Evolutionary conservation across 92 coral and sea anemone genomes (phyloP), one percentile per base, ranked within the genome.

Genomic region (Parazoanthus swiftii): DNA sequence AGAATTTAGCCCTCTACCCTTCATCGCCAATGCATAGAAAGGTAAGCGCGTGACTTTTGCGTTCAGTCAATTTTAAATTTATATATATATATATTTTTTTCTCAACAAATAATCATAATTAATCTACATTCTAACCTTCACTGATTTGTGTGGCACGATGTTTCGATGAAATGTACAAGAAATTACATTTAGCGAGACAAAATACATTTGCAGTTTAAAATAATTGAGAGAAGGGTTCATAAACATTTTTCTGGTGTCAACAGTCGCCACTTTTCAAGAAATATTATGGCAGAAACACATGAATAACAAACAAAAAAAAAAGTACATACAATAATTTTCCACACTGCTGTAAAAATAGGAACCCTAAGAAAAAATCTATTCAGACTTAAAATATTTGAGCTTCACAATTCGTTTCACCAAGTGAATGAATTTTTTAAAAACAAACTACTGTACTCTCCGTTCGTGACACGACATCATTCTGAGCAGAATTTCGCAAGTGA

Each of bases 181-280:
- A 71, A 73, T 73, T 73, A 73, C 77, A 73, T 73, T 73, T 73
- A 73, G 77, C 77, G 77, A 73, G 77, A 73, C 77, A 73, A 73
- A 73, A 73, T 73, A 73, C 77, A 73, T 73, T 73, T 73, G 77
- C 77, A 73, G 77, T 73, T 73, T 73, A 73, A 73, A 73, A 73
- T 73, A 73, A 73, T 73, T 73, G 77, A 73, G 77, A 73, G 77
- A 15, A 73, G 77, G 77, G 77, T 73, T 73, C 8, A 73, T 73
- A 73, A 73, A 73, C 77, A 73, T 73, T 73, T 73, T 73, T 15
- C 77, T 73, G 77, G 77, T 73, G 77, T 73, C 77, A 73, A 73
- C 77, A 73, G 77, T 73, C 77, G 77, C 77, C 77, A 73, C 77
- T 73, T 73, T 73, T 73, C 77, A 73, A 73, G 77, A 73, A 73